Base-by-base conservation (phyloP, 2,797 vertebrate genomes). In the Poecilia picta region DNA sequence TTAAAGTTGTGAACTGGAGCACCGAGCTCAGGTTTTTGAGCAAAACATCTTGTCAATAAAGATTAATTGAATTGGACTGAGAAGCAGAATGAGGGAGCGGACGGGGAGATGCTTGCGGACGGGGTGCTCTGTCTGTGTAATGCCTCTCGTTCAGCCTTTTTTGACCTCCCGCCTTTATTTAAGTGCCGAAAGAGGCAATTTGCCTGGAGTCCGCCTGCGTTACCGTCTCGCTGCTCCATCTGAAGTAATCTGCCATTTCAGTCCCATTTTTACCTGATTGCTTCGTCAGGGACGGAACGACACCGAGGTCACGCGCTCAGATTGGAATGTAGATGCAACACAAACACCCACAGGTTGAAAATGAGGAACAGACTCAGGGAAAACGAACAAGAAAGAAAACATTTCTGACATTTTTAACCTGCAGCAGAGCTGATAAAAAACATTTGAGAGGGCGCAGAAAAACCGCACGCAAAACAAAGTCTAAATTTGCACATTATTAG, bases 191-290 rank as follows among this genome's bases (percentile, higher is more conserved):
- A 89, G 89, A 91, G 86, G 89, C 91, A 89, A 93, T 94, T 92
- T 94, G 88, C 89, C 82, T 90, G 78, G 75, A 83, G 85, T 81
- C 82, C 11, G 81, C 81, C 81, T 75, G 77, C 72, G 78, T 87
- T 39, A 80, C 39, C 76, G 33, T 46, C 86, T 76, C 57, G 12
- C 57, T 8, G 78, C 86, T 75, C 83, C 47, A 62, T 90, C 89
- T 86, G 75, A 81, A 88, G 91, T 93, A 91, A 94, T 92, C 89
- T 89, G 89, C 86, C 91, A 88, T 91, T 92, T 92, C 91, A 89
- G 86, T 81, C 73, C 80, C 83, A 89, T 91, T 92, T 90, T 91
- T 86, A 89, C 85, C 83, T 93, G 91, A 93, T 93, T 92, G 88
- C 86, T 83, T 89, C 41, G 79, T 89, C 88, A 92, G 87, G 87